A percentile compares a stretch with the other conserved stretches of the same genome.
Conservation (phyloP, 2,888 invertebrate genomes). For the Netelia fuscicornis region DNA sequence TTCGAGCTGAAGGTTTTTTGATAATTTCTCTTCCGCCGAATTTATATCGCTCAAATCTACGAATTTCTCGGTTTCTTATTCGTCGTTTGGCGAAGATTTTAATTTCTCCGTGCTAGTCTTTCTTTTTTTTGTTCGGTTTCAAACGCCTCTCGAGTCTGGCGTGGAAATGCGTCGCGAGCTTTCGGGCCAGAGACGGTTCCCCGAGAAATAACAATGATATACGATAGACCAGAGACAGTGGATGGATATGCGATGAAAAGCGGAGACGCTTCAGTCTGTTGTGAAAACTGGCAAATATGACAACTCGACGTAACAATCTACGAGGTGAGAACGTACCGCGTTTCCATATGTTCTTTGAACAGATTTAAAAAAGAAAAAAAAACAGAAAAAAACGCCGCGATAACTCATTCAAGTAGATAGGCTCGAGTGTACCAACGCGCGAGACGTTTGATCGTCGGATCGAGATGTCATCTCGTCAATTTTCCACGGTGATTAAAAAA, state of each 20-base stretch:
- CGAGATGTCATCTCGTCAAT: conserved; percentile 42
- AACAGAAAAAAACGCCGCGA: background rate
- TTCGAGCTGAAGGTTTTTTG: background rate
- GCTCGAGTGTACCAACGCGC: conserved; percentile 9
- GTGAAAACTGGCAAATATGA: conserved; percentile 35
- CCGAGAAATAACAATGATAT: conserved; percentile 53
- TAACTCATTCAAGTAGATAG: conserved; percentile 8
- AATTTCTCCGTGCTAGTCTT: background rate
- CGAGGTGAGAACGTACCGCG: conserved; percentile 25
- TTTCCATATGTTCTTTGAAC: conserved; percentile 9
- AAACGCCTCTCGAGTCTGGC: conserved; percentile 25
- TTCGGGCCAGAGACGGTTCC: conserved; percentile 23
- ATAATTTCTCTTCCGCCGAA: background rate
- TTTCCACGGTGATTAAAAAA: conserved; percentile 29
- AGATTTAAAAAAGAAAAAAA: conserved; percentile 16
- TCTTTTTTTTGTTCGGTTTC: background rate
- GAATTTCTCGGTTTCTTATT: background rate
- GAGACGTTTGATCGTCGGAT: conserved; percentile 42
- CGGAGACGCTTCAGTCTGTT: background rate
- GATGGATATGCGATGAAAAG: background rate
- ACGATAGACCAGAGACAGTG: conserved; percentile 8
- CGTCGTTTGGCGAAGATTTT: conserved; percentile 30
- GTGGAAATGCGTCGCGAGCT: conserved; percentile 38
- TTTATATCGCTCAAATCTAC: background rate
- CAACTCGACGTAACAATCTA: conserved; percentile 45